phyloP scores from a whole-genome alignment of 2,113 vertebrate genomes.

The Todiramphus saurophagus region DNA sequence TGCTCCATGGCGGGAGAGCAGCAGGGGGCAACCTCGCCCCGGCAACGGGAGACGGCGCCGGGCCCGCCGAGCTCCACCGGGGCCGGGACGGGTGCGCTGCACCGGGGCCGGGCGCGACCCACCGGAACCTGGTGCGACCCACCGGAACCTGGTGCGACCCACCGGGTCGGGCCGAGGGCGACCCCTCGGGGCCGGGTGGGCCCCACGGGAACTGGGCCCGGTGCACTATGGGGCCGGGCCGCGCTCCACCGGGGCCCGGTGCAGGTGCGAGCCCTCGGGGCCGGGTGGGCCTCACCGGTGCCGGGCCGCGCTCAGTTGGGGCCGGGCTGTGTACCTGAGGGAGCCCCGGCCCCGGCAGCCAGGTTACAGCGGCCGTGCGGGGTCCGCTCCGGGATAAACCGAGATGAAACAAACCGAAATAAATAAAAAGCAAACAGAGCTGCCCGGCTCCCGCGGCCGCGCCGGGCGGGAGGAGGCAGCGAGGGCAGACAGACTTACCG shows the following conservation, averaged over 20 bases:
- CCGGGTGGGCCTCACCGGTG: too few species aligned
- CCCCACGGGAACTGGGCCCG: too few species aligned
- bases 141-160: too few species aligned
- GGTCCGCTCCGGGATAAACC: constrained; percentile 3
- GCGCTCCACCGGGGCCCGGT: neutral
- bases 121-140: too few species aligned
- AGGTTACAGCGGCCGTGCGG: neutral
- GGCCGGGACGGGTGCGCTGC: too few species aligned
- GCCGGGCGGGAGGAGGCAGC: constrained; percentile 39
- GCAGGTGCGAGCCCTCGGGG: neutral
- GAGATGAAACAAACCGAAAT: constrained; percentile 50
- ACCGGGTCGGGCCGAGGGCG: too few species aligned
- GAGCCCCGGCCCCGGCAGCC: neutral
- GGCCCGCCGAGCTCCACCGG: neutral
- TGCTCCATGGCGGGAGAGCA: constrained; percentile 59
- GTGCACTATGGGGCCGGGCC: too few species aligned
- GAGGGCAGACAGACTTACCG: constrained; percentile 33
- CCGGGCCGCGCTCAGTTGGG: neutral
- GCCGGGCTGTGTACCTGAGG: neutral
- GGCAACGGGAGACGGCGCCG: constrained; percentile 12
- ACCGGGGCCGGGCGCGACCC: neutral
- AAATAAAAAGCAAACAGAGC: constrained; percentile 19
- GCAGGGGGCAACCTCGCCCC: constrained; percentile 73
- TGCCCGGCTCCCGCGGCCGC: too few species aligned
- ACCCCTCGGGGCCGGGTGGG: too few species aligned